Conservation (phyloP, 2,888 invertebrate species). For the Ctena decussata region DNA sequence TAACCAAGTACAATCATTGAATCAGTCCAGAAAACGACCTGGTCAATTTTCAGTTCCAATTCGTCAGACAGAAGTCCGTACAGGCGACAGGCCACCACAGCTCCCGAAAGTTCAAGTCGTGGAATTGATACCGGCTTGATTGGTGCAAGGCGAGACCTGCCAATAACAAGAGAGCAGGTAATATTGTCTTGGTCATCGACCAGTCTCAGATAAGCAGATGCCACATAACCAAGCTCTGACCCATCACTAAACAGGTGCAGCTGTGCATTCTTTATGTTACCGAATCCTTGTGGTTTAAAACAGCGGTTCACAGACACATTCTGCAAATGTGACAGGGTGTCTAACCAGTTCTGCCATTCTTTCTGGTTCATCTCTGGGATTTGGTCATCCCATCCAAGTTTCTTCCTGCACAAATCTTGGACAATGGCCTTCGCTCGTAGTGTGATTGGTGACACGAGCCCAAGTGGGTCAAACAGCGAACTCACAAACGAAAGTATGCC, state of each 20-base stretch:
- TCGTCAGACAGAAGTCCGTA: too few species aligned
- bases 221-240: slow-evolving; percentile 46
- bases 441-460: slow-evolving; percentile 53
- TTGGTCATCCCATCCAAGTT: slow-evolving; percentile 16
- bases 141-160: slow-evolving; percentile 41
- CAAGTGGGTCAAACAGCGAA: slow-evolving; percentile 65
- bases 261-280: slow-evolving; percentile 20
- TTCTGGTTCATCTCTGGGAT: too few species aligned
- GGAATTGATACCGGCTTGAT: slow-evolving; percentile 35
- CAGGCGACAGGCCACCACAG: slow-evolving; percentile 28
- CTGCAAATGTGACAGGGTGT: background rate
- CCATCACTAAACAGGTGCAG: slow-evolving; percentile 62
- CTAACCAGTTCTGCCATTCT: too few species aligned
- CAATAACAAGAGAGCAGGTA: slow-evolving; percentile 9
- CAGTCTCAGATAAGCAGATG: slow-evolving; percentile 44
- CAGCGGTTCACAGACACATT: slow-evolving; percentile 1
- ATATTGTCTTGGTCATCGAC: slow-evolving; percentile 24
- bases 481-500: slow-evolving; percentile 57
- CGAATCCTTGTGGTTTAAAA: slow-evolving; percentile 7
- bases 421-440: slow-evolving; percentile 50
- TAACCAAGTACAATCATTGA: slow-evolving; percentile 34
- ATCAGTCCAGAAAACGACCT: slow-evolving; percentile 21
- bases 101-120: slow-evolving; percentile 29
- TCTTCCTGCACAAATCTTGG: slow-evolving; percentile 47
- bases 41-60: background rate